phyloP scores from a whole-genome alignment of 2,797 vertebrate species.

The Chiloscyllium punctatum region DNA sequence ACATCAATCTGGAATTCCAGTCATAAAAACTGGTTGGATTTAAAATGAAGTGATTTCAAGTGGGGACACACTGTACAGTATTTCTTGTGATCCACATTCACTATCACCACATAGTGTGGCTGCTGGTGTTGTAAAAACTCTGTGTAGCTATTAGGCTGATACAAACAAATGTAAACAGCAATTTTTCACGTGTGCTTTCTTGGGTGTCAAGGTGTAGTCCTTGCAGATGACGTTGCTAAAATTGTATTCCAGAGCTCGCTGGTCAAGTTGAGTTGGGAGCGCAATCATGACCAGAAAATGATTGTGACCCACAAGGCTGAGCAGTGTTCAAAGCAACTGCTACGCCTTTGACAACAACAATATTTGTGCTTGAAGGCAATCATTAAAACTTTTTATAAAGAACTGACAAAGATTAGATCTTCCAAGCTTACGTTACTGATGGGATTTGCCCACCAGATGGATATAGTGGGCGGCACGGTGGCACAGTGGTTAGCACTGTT shows the following conservation, averaged over 20 bases:
- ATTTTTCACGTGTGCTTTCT: neutral
- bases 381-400: neutral
- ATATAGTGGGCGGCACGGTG: no score
- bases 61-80: neutral
- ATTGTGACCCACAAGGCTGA: neutral
- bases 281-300: neutral
- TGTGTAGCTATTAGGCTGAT: neutral
- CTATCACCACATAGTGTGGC: no score
- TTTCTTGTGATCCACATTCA: neutral
- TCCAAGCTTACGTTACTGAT: neutral
- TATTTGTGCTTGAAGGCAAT: neutral
- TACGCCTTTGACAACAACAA: neutral
- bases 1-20: no score
- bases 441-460: neutral
- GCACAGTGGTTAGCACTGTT: no score
- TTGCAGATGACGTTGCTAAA: neutral
- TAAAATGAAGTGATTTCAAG: no score
- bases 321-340: neutral
- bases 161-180: neutral
- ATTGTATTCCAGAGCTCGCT: neutral
- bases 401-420: neutral
- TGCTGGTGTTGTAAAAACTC: neutral
- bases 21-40: no score
- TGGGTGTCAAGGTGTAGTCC: neutral
- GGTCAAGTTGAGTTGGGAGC: neutral